Evolutionary conservation across 2,797 vertebrate genomes (phyloP).

Genomic region (Hydrophis major): DNA sequence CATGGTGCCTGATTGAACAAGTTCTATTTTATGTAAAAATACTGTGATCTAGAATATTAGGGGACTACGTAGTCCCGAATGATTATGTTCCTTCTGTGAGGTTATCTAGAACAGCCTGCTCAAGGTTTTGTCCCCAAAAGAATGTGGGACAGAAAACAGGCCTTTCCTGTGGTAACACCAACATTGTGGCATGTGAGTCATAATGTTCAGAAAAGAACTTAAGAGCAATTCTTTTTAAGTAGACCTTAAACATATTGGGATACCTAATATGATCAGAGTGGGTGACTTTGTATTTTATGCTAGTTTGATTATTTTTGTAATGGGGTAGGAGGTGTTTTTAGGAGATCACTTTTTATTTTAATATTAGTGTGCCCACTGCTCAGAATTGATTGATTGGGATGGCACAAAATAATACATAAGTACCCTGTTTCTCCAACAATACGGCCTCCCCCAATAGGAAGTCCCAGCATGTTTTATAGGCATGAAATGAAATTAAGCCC

Average conservation of each 20-base stretch:
- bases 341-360: not conserved
- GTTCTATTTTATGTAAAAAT: not conserved
- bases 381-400: not conserved
- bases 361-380: not conserved
- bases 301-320: not conserved
- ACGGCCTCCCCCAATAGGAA: too few species aligned
- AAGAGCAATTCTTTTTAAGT: not conserved
- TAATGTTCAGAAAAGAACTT: not conserved
- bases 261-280: not conserved
- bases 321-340: not conserved
- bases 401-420: not conserved
- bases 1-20: not conserved
- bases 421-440: too few species aligned
- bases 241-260: not conserved
- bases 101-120: not conserved
- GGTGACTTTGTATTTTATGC: not conserved
- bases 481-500: too few species aligned
- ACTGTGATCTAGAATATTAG: not conserved
- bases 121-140: not conserved
- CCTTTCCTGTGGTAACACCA: not conserved
- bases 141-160: not conserved
- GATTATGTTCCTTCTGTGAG: not conserved
- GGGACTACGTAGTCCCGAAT: not conserved
- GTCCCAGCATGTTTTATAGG: too few species aligned
- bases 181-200: not conserved